Evolutionary conservation across 2,888 invertebrate species (phyloP).

Genomic region (Barypeithes pellucidus): DNA sequence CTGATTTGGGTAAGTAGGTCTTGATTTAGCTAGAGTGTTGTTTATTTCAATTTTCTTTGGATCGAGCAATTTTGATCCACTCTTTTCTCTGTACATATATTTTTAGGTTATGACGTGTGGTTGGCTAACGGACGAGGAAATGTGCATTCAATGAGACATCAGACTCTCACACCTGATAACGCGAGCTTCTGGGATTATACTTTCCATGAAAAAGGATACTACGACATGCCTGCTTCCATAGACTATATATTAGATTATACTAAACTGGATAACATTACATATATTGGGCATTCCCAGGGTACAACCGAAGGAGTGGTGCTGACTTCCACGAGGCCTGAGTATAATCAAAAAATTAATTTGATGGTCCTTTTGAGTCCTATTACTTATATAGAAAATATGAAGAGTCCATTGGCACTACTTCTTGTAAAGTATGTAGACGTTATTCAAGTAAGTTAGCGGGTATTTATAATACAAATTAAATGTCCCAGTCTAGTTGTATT

Average conservation of each 20-base stretch:
- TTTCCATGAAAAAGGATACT: conserved; percentile 85
- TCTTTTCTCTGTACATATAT: too few species aligned
- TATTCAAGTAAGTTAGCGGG: conserved; percentile 6
- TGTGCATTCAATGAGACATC: conserved; percentile 71
- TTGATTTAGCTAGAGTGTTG: too few species aligned
- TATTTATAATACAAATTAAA: background rate
- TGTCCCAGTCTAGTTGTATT: too few species aligned
- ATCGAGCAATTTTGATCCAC: too few species aligned
- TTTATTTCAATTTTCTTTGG: too few species aligned
- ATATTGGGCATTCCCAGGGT: conserved; percentile 86
- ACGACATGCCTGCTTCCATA: conserved; percentile 85
- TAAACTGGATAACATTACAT: conserved; percentile 76
- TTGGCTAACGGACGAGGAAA: conserved; percentile 73
- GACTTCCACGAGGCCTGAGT: conserved; percentile 75
- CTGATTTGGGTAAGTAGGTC: conserved; percentile 59
- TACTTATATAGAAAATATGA: conserved; percentile 71
- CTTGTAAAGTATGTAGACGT: background rate
- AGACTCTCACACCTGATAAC: conserved; percentile 54
- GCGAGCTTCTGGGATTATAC: conserved; percentile 68
- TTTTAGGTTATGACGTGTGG: conserved; percentile 58
- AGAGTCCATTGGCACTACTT: conserved; percentile 31
- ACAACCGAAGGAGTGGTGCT: conserved; percentile 78
- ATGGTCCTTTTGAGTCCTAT: conserved; percentile 80
- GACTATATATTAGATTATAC: conserved; percentile 77
- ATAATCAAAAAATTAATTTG: conserved; percentile 76